Evolutionary conservation across 30 jellyfish, hydroid and myxozoan genomes (phyloP), one percentile per base, ranked within the genome.

Genomic region (Pseudorhiza aurosa): DNA sequence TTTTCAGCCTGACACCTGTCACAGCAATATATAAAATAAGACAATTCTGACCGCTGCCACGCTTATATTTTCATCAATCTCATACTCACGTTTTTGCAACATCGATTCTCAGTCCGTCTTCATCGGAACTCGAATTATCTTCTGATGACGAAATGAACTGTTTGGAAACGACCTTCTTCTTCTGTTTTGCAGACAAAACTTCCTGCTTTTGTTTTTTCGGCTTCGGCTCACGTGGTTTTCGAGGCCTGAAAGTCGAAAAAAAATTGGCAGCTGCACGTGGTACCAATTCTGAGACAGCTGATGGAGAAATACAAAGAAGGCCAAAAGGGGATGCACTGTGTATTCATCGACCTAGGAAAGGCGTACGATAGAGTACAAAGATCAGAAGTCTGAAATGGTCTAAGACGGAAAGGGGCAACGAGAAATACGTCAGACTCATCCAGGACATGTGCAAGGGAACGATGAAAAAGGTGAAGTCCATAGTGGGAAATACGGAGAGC

Each of bases 141-240:
- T 86, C 97, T 19, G 96, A 81, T 36, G 99, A 93, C 17, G 99
- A 93, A 9, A 93, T 72, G 63, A 77, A 75, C 21, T 96, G 97
- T 58, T 93, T 93, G 25, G 99, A 93, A 33, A 87, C 95, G 25
- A 93, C 81, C 63, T 87, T 93, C 81, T 77, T 74, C 88, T 85
- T 90, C 37, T 93, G 99, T 43, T 93, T 93, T 5, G 97, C 97
- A 31, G 99, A 85, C 76, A 93, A 36, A 7, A 68, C 68, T 30
- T 91, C 97, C 26, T 70, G 90, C 69, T 90, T 75, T 37, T 57
- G 81, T 58, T 83, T 51, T 87, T 84, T 89, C 51, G 75, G 82
- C 62, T 93, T 93, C 39, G 94, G 94, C 21, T 65, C 65, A 30
- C 72, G 72, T 25, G 95, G 98, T 47, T 83, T 96, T 28, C 85